phyloP scores from a whole-genome alignment of 2,888 invertebrate genomes.

The Labia minor region DNA sequence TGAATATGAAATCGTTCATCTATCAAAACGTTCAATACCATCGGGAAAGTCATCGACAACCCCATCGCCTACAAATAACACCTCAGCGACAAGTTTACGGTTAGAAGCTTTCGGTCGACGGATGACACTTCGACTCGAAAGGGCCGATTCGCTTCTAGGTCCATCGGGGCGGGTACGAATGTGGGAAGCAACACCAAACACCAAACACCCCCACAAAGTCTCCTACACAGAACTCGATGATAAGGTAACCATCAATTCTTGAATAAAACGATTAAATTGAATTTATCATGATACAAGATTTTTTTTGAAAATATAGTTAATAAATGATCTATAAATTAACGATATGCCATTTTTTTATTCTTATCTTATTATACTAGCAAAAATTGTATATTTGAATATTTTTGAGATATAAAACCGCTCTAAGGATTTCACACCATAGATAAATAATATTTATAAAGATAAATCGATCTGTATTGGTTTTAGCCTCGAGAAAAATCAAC shows the following conservation, averaged over 20 bases:
- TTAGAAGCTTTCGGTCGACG: constrained; percentile 71
- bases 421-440: too few relatives aligned
- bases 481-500: too few relatives aligned
- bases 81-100: constrained; percentile 43
- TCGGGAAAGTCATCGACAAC: constrained; percentile 34
- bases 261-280: too few relatives aligned
- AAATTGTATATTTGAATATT: too few relatives aligned
- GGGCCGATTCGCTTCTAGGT: constrained; percentile 60
- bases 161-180: constrained; percentile 66
- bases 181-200: constrained; percentile 68
- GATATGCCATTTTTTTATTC: too few relatives aligned
- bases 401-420: too few relatives aligned
- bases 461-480: too few relatives aligned
- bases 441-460: too few relatives aligned
- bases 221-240: constrained; percentile 61
- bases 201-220: constrained; percentile 64
- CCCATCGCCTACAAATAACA: constrained; percentile 30
- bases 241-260: constrained; percentile 46
- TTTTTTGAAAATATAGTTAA: too few relatives aligned
- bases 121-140: constrained; percentile 60
- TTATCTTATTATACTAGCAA: too few relatives aligned
- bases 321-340: too few relatives aligned
- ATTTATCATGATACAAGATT: too few relatives aligned
- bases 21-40: constrained; percentile 42
- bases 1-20: constrained; percentile 69